Conservation (phyloP, 2,888 invertebrate species). For the Agrochola litura region DNA sequence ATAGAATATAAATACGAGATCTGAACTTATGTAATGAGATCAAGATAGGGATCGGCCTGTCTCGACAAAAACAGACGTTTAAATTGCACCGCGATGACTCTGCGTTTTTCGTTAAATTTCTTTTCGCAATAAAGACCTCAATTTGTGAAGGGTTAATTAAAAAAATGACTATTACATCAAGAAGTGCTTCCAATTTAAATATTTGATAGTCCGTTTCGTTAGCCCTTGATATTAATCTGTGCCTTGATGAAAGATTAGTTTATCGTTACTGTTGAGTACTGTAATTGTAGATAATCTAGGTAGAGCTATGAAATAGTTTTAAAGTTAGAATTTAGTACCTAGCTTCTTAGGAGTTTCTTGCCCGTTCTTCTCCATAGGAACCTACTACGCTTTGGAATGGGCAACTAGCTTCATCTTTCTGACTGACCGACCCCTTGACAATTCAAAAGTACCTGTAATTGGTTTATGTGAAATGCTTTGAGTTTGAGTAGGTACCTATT, state of each 20-base stretch:
- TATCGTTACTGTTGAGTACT: background rate
- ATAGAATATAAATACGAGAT: constrained; percentile 58
- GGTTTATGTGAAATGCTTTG: too few relatives aligned
- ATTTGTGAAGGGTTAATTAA: constrained; percentile 77
- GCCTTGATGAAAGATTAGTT: background rate
- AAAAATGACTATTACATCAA: constrained; percentile 32
- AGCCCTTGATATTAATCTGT: background rate
- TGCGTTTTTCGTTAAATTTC: constrained; percentile 76
- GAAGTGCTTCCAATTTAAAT: constrained; percentile 16
- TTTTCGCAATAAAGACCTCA: constrained; percentile 81
- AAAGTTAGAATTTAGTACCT: background rate
- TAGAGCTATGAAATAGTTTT: background rate
- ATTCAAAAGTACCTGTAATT: too few relatives aligned
- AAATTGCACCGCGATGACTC: constrained; percentile 84
- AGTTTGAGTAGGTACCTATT: too few relatives aligned
- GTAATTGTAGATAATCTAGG: background rate
- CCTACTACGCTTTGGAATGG: too few relatives aligned
- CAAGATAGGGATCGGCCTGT: constrained; percentile 79
- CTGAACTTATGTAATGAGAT: constrained; percentile 78
- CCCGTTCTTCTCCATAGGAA: too few relatives aligned
- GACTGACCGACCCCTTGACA: too few relatives aligned
- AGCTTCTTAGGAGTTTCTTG: background rate
- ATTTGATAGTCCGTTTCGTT: background rate
- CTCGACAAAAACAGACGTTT: constrained; percentile 77
- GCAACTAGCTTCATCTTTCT: too few relatives aligned